phyloP scores from a whole-genome alignment of 2,888 invertebrate genomes.

The Pantelozetes paolii region DNA sequence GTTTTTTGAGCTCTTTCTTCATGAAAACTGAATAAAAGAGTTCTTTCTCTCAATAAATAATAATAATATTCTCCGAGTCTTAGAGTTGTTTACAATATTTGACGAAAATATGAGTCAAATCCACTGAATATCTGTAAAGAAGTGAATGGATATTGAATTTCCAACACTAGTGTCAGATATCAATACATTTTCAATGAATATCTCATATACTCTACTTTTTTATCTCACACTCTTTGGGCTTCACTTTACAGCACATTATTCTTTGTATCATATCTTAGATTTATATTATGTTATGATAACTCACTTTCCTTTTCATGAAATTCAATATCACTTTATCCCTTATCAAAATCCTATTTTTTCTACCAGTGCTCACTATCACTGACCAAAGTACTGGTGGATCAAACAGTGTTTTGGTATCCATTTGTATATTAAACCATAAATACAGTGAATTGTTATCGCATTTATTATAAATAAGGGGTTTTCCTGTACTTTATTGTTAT shows the following conservation, averaged over 20 bases:
- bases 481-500: too few species aligned
- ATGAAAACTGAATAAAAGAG: not conserved
- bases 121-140: not conserved
- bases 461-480: too few species aligned
- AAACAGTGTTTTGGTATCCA: not conserved
- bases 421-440: not conserved
- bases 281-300: slow-evolving; percentile 14
- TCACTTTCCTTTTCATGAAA: not conserved
- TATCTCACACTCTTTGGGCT: not conserved
- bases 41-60: not conserved
- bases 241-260: not conserved
- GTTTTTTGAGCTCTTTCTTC: not conserved
- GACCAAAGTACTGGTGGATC: too few species aligned
- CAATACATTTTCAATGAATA: slow-evolving; percentile 13
- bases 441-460: not conserved
- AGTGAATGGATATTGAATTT: slow-evolving; percentile 17
- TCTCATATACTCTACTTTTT: not conserved
- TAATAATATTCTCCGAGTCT: not conserved
- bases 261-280: slow-evolving; percentile 3
- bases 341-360: too few species aligned
- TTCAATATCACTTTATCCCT: not conserved
- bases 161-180: not conserved
- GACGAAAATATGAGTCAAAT: not conserved
- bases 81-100: not conserved
- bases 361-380: too few species aligned